Conservation (phyloP, 2,113 vertebrate species). For the Prunella himalayana region DNA sequence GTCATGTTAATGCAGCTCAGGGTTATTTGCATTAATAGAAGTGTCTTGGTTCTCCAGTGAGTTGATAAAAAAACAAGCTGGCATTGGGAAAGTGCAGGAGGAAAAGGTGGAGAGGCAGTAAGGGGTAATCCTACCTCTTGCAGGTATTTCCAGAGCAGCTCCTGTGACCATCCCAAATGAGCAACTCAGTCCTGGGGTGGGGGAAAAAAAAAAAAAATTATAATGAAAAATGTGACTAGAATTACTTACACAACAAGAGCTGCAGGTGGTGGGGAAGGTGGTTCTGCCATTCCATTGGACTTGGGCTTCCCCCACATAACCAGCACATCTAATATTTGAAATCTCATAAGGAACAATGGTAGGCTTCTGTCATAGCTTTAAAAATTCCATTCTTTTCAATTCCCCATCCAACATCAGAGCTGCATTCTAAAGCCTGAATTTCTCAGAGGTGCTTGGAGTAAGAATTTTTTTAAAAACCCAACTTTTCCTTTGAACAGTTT, state of each 20-base stretch:
- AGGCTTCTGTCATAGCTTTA: not conserved
- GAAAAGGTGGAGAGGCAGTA: not conserved
- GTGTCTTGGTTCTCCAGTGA: not conserved
- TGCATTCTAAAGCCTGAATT: not conserved
- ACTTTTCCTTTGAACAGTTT: not conserved
- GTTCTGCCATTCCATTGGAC: not conserved
- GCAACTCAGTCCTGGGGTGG: not conserved
- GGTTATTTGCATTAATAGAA: not conserved
- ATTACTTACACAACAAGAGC: accelerated
- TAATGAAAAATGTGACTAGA: not conserved
- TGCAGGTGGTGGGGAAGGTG: not conserved
- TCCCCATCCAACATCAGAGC: not conserved
- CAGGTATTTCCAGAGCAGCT: not conserved
- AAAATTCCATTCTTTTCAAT: not conserved
- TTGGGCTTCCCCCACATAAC: not conserved
- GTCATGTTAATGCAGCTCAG: not conserved
- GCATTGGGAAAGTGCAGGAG: not conserved
- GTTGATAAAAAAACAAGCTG: not conserved
- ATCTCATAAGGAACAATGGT: not conserved
- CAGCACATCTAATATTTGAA: not conserved
- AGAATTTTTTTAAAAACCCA: not conserved
- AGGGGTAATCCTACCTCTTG: not conserved
- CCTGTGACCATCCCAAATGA: not conserved
- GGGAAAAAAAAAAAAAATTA: accelerated
- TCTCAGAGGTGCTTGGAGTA: not conserved